Conservation (phyloP, 2,888 invertebrate species). For the Lasioglossum morio region DNA sequence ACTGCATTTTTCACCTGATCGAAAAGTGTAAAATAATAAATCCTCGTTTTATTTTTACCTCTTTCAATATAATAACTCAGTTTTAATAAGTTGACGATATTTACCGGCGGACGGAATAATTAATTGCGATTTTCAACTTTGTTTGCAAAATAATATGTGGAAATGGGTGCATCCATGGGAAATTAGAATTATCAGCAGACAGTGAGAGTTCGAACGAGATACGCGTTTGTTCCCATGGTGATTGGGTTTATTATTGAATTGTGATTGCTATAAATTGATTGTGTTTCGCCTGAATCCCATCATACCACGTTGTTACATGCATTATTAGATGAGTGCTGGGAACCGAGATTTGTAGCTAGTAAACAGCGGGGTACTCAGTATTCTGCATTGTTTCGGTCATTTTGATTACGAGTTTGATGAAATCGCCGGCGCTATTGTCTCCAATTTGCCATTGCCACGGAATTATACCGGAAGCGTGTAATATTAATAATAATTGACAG, state of each 20-base stretch:
- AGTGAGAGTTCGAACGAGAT: neutral
- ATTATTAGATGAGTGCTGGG: neutral
- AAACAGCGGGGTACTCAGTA: neutral
- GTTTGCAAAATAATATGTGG: neutral
- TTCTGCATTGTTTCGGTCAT: neutral
- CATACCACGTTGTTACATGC: neutral
- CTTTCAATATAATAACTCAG: neutral
- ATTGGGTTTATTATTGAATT: neutral
- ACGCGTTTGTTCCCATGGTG: neutral
- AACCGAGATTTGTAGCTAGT: neutral
- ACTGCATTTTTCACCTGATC: neutral
- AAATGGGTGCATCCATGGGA: neutral
- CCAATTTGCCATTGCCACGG: neutral
- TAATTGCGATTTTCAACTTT: neutral
- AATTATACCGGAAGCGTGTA: neutral
- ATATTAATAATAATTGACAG: slow-evolving; percentile 15
- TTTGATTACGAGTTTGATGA: slow-evolving; percentile 17
- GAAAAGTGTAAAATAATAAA: too few relatives aligned
- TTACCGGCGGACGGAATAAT: neutral
- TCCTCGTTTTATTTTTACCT: neutral
- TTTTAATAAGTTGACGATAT: neutral
- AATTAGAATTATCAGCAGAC: neutral
- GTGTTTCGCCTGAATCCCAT: neutral
- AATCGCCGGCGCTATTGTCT: neutral
- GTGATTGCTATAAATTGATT: neutral